phyloP scores from a whole-genome alignment of 2,888 invertebrate species.

The Drosophila buzzatii region DNA sequence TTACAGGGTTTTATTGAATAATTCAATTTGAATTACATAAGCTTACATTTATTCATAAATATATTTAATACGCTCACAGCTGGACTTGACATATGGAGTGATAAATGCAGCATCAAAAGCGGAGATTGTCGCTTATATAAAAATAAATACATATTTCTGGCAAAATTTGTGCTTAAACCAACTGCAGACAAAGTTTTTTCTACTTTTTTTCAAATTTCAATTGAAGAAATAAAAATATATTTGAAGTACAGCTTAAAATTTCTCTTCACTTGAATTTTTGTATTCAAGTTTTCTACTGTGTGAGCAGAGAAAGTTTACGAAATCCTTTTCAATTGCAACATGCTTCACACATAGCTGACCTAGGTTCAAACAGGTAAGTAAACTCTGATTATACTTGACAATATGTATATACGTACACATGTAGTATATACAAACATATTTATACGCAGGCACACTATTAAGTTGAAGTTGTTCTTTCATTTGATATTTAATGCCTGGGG shows the following conservation, averaged over 20 bases:
- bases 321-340: conserved; percentile 5
- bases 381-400: neutral
- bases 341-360: neutral
- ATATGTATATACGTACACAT: neutral
- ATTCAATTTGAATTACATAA: neutral
- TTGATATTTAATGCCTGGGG: neutral
- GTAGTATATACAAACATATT: neutral
- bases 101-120: neutral
- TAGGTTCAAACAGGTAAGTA: neutral
- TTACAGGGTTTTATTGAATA: neutral
- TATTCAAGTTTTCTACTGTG: neutral
- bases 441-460: neutral
- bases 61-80: neutral
- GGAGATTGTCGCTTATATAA: neutral
- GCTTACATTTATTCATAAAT: neutral
- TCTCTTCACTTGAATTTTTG: neutral
- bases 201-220: neutral
- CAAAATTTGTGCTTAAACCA: neutral
- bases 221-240: neutral
- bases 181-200: neutral
- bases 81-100: neutral
- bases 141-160: neutral
- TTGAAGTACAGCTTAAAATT: neutral
- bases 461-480: conserved; percentile 1
- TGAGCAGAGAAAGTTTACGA: neutral